Conservation (phyloP, 2,113 vertebrate species). For the Glaucidium brasilianum region DNA sequence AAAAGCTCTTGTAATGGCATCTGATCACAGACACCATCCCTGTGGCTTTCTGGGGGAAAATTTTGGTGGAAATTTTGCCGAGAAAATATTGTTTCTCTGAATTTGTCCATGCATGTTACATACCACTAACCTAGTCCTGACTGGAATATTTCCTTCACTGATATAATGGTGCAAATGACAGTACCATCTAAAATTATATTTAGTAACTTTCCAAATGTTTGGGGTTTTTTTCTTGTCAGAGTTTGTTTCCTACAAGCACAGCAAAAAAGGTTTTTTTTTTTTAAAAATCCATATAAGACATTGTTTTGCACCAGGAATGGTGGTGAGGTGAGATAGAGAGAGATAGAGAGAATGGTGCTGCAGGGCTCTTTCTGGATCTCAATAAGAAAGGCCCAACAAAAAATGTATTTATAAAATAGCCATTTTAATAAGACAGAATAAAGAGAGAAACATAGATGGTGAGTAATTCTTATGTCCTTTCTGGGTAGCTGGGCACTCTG, state of each 20-base stretch:
- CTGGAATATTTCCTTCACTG: not conserved
- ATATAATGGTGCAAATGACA: not conserved
- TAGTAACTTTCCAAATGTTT: not conserved
- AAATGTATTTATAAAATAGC: not conserved
- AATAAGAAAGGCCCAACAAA: not conserved
- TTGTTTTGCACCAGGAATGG: not conserved
- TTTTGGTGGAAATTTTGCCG: not conserved
- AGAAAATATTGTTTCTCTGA: not conserved
- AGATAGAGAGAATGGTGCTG: not conserved
- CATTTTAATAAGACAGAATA: not conserved
- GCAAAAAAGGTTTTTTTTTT: no score
- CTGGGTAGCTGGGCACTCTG: accelerated
- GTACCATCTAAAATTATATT: not conserved
- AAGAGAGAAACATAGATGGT: not conserved
- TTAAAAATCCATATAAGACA: not conserved
- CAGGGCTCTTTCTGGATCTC: not conserved
- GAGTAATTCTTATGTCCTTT: not conserved
- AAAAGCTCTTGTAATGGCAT: not conserved
- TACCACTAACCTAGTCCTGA: not conserved
- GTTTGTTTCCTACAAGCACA: not conserved
- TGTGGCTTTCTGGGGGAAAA: not conserved
- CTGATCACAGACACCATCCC: not conserved
- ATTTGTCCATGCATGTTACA: not conserved
- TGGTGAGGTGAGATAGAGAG: not conserved
- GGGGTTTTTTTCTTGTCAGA: not conserved